These are phyloP conservation scores for Oxytorus armatus DNA, from an alignment of 2,888 invertebrate species.

Conservation along the genomic window DNA sequence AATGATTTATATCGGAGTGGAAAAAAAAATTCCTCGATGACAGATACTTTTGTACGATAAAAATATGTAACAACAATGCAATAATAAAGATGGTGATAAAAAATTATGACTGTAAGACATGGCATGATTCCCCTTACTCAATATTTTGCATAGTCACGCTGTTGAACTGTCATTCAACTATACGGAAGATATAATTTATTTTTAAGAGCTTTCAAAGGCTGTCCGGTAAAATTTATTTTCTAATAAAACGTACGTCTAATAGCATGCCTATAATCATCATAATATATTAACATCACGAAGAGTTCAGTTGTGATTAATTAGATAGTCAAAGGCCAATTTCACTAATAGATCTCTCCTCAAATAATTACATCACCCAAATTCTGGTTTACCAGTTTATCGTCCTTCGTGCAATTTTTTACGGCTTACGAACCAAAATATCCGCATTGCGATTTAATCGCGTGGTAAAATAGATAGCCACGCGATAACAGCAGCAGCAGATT, in stretches of 20 bases:
- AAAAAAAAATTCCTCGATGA: too few species aligned
- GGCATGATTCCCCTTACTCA: too few species aligned
- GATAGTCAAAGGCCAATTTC: background rate
- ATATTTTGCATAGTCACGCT: too few species aligned
- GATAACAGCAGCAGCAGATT: background rate
- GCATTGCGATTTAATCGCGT: slow-evolving; percentile 11
- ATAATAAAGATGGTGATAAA: too few species aligned
- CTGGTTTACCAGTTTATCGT: slow-evolving; percentile 1
- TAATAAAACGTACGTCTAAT: background rate
- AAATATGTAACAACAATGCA: too few species aligned
- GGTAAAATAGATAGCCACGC: slow-evolving; percentile 1
- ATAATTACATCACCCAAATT: background rate
- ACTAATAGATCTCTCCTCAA: slow-evolving; percentile 13
- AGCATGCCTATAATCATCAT: background rate
- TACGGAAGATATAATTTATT: too few species aligned
- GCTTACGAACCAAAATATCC: background rate
- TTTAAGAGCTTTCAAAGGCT: too few species aligned
- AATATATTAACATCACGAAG: background rate
- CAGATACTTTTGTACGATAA: too few species aligned
- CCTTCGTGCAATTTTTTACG: background rate
- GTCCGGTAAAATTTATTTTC: too few species aligned
- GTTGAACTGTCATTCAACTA: too few species aligned
- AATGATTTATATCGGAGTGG: background rate
- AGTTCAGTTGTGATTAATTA: background rate
- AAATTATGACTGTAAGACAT: too few species aligned